These are phyloP conservation scores for Erynnis tages DNA, from an alignment of 2,888 invertebrate species.

Conservation along the genomic window DNA sequence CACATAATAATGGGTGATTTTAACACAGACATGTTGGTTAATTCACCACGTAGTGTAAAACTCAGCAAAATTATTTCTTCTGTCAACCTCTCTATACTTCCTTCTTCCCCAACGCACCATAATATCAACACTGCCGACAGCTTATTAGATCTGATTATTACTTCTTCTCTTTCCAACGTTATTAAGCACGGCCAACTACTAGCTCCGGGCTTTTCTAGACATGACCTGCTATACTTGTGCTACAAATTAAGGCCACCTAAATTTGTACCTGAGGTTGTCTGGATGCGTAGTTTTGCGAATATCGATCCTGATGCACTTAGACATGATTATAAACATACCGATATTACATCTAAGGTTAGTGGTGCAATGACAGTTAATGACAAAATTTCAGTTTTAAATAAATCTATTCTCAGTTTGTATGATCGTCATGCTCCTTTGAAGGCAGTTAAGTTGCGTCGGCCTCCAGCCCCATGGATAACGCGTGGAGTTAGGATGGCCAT, in stretches of 20 bases:
- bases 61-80: neutral
- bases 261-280: neutral
- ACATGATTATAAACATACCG: neutral
- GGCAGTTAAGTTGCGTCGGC: neutral
- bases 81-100: neutral
- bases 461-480: neutral
- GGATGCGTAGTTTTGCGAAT: neutral
- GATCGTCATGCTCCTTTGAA: neutral
- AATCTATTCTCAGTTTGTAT: neutral
- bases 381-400: neutral
- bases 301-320: neutral
- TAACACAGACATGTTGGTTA: neutral
- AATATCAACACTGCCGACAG: neutral
- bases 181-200: neutral
- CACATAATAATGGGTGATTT: too few relatives aligned
- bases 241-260: constrained; percentile 2
- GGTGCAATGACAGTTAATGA: neutral
- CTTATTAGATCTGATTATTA: neutral
- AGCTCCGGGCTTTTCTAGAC: neutral
- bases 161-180: neutral
- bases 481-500: neutral
- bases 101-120: neutral
- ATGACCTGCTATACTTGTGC: neutral
- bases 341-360: neutral
- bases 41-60: neutral